Conservation (phyloP, 2,113 vertebrate genomes). For the Nyctereutes procyonoides region DNA sequence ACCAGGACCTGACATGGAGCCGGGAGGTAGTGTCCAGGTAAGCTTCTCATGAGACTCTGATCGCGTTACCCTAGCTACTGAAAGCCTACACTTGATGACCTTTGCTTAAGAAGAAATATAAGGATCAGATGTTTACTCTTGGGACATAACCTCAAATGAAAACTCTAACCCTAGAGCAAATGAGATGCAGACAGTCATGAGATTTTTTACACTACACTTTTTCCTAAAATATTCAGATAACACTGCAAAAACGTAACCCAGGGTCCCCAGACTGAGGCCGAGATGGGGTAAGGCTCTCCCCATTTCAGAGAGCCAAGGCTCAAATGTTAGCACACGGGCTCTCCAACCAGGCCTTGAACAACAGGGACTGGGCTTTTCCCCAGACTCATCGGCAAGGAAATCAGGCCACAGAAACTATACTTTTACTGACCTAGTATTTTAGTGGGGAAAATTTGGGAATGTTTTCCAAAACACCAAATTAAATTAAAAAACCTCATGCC, state of each 20-base stretch:
- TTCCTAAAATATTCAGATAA: neutral
- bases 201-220: neutral
- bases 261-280: neutral
- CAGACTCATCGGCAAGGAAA: neutral
- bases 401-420: neutral
- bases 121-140: neutral
- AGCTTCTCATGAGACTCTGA: neutral
- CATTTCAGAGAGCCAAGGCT: neutral
- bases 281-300: too few species aligned
- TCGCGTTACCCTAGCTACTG: too few species aligned
- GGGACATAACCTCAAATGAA: neutral
- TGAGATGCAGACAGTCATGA: neutral
- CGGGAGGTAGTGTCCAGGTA: too few species aligned
- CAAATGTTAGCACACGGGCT: neutral
- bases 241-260: neutral
- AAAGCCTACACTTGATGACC: neutral
- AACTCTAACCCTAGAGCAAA: neutral
- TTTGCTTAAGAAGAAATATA: neutral
- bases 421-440: neutral
- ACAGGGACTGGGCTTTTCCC: neutral
- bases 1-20: neutral
- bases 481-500: neutral
- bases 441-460: too few species aligned
- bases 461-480: neutral
- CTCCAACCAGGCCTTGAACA: neutral